Percentiles rank a stretch among this genome's conserved stretches.
These are phyloP conservation scores for Popillia japonica DNA, from an alignment of 1,140 invertebrate species.

Conservation along the genomic window DNA sequence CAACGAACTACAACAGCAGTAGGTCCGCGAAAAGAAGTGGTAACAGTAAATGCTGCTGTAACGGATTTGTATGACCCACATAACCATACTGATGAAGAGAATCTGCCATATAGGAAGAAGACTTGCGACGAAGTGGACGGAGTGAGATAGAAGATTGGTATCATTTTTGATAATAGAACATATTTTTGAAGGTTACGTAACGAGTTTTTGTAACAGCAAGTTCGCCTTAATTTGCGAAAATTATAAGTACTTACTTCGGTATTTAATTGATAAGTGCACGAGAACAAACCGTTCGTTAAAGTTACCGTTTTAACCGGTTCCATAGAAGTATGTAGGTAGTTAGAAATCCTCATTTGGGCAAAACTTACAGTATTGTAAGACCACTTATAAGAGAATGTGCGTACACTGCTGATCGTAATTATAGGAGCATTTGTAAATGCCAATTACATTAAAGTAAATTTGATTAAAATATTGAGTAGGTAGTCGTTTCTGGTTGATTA, in stretches of 20 bases:
- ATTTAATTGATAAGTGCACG: background rate
- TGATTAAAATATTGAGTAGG: too few species aligned
- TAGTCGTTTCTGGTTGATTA: too few species aligned
- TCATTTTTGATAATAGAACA: background rate
- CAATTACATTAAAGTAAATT: too few species aligned
- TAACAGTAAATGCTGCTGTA: conserved; percentile 29
- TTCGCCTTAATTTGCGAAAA: background rate
- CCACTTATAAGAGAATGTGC: background rate
- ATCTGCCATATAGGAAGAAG: background rate
- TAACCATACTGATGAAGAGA: background rate
- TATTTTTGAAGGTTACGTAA: conserved; percentile 8
- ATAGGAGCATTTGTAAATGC: too few species aligned
- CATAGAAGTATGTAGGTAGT: background rate
- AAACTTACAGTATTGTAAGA: background rate
- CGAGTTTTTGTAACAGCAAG: background rate
- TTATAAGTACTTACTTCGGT: background rate
- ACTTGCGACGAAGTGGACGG: background rate
- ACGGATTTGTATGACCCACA: conserved; percentile 24
- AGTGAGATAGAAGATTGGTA: background rate
- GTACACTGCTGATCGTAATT: background rate
- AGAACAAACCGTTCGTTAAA: conserved; percentile 8
- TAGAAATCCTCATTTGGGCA: background rate
- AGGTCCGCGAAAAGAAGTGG: conserved; percentile 6
- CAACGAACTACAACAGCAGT: background rate
- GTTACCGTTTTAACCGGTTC: conserved; percentile 29